phyloP scores from a whole-genome alignment of 1,140 invertebrate species.

The Chrysopa pallens region DNA sequence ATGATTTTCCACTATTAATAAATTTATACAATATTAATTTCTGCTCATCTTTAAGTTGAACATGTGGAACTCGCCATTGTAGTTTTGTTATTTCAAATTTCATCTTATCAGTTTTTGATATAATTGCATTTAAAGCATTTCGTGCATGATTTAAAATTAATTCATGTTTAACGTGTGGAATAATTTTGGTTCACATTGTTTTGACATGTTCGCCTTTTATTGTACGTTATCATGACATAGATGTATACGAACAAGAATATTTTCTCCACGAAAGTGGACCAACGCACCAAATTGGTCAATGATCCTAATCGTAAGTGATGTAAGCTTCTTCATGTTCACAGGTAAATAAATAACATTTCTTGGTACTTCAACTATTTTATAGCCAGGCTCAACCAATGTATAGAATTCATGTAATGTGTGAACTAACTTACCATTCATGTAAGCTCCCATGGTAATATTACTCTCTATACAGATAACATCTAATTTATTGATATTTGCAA shows the following conservation, averaged over 20 bases:
- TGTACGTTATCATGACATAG: too few species aligned
- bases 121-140: constrained; percentile 7
- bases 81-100: background rate
- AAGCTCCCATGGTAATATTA: constrained; percentile 11
- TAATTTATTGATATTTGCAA: too few species aligned
- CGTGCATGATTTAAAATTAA: constrained; percentile 17
- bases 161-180: constrained; percentile 22
- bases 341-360: constrained; percentile 17
- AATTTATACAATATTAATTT: constrained; percentile 5
- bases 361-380: constrained; percentile 13
- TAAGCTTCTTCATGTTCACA: constrained; percentile 10
- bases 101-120: constrained; percentile 1
- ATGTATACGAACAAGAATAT: constrained; percentile 2
- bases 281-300: constrained; percentile 6
- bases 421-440: constrained; percentile 9
- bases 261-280: constrained; percentile 1
- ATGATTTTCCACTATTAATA: constrained; percentile 4
- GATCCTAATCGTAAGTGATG: constrained; percentile 8
- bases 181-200: constrained; percentile 19
- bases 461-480: too few species aligned
- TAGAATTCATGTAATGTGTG: constrained; percentile 17
- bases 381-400: constrained; percentile 9
- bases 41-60: constrained; percentile 2
- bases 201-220: too few species aligned
- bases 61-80: constrained; percentile 7